Base-by-base conservation (phyloP, 2,113 vertebrate species). In the Felis chaus region DNA sequence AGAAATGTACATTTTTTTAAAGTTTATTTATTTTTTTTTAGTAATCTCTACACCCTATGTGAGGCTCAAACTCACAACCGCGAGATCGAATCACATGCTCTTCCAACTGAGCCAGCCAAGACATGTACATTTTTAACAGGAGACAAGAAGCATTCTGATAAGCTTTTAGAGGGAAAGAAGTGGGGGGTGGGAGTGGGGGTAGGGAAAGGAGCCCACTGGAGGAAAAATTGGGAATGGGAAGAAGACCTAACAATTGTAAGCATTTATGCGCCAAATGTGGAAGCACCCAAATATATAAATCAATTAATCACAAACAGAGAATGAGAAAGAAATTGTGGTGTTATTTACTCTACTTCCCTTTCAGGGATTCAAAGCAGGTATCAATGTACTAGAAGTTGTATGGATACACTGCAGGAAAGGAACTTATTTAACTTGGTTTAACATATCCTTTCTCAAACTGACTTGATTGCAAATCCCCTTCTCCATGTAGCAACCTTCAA, bases 151-250 rank as follows among this genome's bases (percentile, higher is more conserved):
- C 53, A 78, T 82, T 55, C 68, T 50, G 19, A 15, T 9, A 45
- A 21, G 39, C 10, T 79, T 89, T 89, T 18, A 68, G 14, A 79
- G n/a, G n/a, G 39, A 74, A 95, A 18, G 55, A 61, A 27, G 0
- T 0, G 1, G 29, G 14, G 6, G 2, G 0, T 2, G 1, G 31
- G 48, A 14, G 1, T 66, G 11, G 19, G 2, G n/a, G 3, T 48
- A 2, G 5, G 15, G 25, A 93, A 33, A 39, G 63, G 8, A 15
- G 6, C 9, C 50, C 29, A 29, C 4, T n/a, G 2, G 21, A 63
- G 31, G 19, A 65, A 53, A 80, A 85, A 53, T 2, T 66, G 63
- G 48, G 39, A 87, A 71, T 39, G 15, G 89, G 36, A 81, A 89
- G 45, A 45, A 45, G 45, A 45, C 45, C 45, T 45, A 45, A 45